Evolutionary conservation across 2,797 vertebrate genomes (phyloP).

Genomic region (Amblyraja radiata): DNA sequence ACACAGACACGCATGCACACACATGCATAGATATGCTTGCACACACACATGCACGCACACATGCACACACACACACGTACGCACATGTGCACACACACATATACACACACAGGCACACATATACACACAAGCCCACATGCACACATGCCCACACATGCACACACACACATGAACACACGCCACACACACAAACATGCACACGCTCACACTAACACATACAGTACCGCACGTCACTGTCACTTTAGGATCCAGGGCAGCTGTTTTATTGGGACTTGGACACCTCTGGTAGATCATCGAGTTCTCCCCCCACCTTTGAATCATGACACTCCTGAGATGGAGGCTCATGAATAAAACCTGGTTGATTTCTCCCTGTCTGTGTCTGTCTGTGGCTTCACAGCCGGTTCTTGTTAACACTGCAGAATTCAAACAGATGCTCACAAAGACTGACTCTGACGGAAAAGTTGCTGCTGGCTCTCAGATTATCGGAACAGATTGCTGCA

Average conservation of each 20-base stretch:
- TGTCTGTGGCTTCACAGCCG: neutral
- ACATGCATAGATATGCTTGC: too few species aligned
- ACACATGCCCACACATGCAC: too few species aligned
- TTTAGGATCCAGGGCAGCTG: neutral
- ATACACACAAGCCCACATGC: too few species aligned
- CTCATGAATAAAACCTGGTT: constrained; percentile 20
- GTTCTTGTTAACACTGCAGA: constrained; percentile 29
- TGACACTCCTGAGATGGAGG: neutral
- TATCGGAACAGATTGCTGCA: constrained; percentile 9
- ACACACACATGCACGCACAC: too few species aligned
- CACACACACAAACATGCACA: too few species aligned
- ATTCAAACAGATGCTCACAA: constrained; percentile 14
- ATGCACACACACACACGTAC: too few species aligned
- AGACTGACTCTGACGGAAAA: neutral
- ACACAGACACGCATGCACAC: too few species aligned
- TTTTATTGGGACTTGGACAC: neutral
- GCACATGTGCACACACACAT: too few species aligned
- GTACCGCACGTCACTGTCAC: neutral
- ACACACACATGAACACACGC: too few species aligned
- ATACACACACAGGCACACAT: too few species aligned
- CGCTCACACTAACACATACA: too few species aligned
- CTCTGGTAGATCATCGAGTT: neutral
- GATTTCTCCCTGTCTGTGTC: constrained; percentile 8
- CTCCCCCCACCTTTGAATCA: neutral
- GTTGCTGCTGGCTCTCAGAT: constrained; percentile 31